Evolutionary conservation across 2,888 invertebrate genomes (phyloP), one percentile per base, ranked within the genome.

Genomic region (Parascotia fuliginaria): DNA sequence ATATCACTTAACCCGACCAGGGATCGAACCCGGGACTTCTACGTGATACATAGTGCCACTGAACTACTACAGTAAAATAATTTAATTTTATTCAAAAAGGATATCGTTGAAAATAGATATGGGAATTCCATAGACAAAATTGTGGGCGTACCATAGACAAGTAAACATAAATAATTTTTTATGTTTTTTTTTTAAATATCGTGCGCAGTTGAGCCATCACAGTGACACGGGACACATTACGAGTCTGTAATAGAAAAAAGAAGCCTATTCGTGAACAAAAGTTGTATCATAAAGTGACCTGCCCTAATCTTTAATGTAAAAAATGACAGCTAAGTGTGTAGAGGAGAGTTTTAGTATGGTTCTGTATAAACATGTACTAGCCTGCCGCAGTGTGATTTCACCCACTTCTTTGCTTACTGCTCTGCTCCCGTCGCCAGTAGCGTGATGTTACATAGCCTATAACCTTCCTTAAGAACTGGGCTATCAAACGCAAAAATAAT

Each of bases 241-340:
- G 33, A 22, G 37, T 42, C 28, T 27, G 38, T 46, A 42, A 16
- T 31, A 48, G 45, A 62, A 59, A 60, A 24, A 56, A 44, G 0
- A 34, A 5, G 32, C 19, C 38, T 42, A 19, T 50, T 11, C 12
- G 4, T 60, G 27, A 55, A 65, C 70, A 69, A 65, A 44, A 39
- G 55, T 32, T 46, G 42, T 51, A 46, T 55, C 54, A 39, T 60
- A 45, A 54, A 65, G 52, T 49, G 65, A 66, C 65, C 70, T 58
- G 50, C 49, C 56, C n/a, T 51, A 61, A 61, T 65, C 70, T 69
- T 44, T 48, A 22, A 32, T 24, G 29, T 14, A 29, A 47, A 64
- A 50, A 50, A 61, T 36, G 37, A 6, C 13, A 13, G 37, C 0
- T 4, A 31, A n/a, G 34, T 4, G 19, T 4, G 46, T 33, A 7